Evolutionary conservation across 1,140 invertebrate genomes (phyloP).

Genomic region (Dendroctonus valens): DNA sequence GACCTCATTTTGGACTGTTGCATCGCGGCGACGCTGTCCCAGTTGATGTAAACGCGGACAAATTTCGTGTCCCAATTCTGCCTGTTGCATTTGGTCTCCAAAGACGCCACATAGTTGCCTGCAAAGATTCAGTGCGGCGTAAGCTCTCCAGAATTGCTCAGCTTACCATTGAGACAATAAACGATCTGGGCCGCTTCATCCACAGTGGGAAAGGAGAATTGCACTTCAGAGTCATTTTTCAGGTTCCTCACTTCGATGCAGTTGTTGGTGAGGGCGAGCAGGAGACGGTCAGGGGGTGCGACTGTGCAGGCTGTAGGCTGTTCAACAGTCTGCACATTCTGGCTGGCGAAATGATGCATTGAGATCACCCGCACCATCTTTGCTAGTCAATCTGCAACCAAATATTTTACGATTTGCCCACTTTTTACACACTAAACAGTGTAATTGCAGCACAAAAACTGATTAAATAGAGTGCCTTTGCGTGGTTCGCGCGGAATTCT

Average conservation of each 20-base stretch:
- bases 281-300: slow-evolving; percentile 55
- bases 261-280: slow-evolving; percentile 60
- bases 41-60: slow-evolving; percentile 65
- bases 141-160: neutral
- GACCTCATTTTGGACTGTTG: slow-evolving; percentile 50
- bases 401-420: too few species aligned
- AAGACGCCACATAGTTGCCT: slow-evolving; percentile 62
- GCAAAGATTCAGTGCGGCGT: slow-evolving; percentile 13
- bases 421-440: neutral
- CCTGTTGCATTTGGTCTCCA: slow-evolving; percentile 62
- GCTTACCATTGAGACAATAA: slow-evolving; percentile 59
- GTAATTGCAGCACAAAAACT: neutral
- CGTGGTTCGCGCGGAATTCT: neutral
- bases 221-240: slow-evolving; percentile 48
- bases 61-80: slow-evolving; percentile 56
- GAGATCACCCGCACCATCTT: slow-evolving; percentile 69
- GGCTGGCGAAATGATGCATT: slow-evolving; percentile 66
- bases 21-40: slow-evolving; percentile 53
- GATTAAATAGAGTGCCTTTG: slow-evolving; percentile 14
- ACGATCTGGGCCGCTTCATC: slow-evolving; percentile 60
- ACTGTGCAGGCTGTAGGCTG: slow-evolving; percentile 62
- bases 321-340: slow-evolving; percentile 64
- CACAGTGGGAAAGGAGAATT: slow-evolving; percentile 64
- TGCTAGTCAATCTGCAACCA: too few species aligned
- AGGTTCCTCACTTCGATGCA: slow-evolving; percentile 64